Conservation (phyloP, 2,113 vertebrate species). For the Monarcha castaneiventris region DNA sequence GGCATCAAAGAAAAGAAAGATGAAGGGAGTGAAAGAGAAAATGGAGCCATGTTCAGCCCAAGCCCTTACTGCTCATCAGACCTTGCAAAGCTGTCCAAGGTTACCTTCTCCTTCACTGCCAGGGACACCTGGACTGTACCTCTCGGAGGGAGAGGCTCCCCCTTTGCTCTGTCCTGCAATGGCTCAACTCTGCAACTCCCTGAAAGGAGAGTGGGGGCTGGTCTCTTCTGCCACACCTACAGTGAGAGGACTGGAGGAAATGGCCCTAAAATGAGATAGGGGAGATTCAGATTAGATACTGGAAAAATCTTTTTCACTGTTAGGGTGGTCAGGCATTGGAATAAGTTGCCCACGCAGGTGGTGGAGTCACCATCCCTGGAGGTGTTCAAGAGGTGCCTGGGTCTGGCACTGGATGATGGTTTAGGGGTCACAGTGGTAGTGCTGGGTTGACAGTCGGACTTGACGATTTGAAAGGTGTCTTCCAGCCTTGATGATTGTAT, state of each 20-base stretch:
- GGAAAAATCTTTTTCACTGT: background rate
- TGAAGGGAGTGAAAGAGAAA: background rate
- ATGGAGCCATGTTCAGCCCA: rapidly evolving
- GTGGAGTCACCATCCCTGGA: background rate
- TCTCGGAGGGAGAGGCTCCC: background rate
- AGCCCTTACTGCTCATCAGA: background rate
- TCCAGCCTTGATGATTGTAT: background rate
- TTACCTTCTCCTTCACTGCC: background rate
- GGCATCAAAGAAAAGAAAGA: background rate
- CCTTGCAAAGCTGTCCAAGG: background rate
- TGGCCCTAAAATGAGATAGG: background rate
- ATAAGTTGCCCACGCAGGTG: too few relatives aligned
- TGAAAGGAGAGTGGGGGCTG: background rate
- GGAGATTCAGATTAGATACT: background rate
- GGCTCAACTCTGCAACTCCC: background rate
- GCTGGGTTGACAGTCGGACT: background rate
- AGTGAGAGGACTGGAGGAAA: background rate
- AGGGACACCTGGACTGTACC: background rate
- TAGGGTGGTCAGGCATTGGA: background rate
- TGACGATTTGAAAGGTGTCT: background rate
- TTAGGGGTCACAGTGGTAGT: background rate
- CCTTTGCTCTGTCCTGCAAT: background rate
- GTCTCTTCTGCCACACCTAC: background rate
- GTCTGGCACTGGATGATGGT: background rate
- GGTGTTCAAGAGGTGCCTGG: background rate